A percentile compares a stretch with the other conserved stretches of the same genome.
Evolutionary conservation across 2,797 vertebrate genomes (phyloP).

Genomic region (Garrulus glandarius): DNA sequence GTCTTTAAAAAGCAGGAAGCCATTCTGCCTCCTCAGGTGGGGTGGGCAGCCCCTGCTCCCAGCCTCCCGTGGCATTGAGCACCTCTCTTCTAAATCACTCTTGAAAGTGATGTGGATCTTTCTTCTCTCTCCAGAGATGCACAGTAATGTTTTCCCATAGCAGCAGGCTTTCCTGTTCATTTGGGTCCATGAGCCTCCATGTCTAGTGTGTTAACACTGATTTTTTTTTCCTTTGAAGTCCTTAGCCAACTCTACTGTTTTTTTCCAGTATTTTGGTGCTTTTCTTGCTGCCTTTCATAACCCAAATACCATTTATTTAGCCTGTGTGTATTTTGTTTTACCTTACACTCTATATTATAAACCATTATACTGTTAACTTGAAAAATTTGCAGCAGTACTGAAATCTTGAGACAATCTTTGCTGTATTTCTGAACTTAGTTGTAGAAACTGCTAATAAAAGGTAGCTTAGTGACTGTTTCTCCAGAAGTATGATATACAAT

Average conservation of each 20-base stretch:
- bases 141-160: background rate
- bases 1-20: background rate
- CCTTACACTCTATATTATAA: background rate
- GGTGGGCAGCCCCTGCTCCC: background rate
- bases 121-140: background rate
- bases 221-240: background rate
- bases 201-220: background rate
- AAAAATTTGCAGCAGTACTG: constrained; percentile 1
- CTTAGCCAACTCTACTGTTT: background rate
- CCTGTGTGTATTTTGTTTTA: background rate
- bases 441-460: constrained; percentile 49
- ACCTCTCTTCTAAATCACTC: background rate
- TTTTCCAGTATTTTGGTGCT: background rate
- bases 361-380: constrained; percentile 28
- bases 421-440: constrained; percentile 41
- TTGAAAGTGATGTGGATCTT: background rate
- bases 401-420: constrained; percentile 47
- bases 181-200: background rate
- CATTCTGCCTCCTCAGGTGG: background rate
- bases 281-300: constrained; percentile 14
- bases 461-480: constrained; percentile 52
- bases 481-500: background rate
- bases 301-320: background rate
- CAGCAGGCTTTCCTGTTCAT: background rate
- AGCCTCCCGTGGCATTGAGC: accelerated